Conservation (phyloP, 2,113 vertebrate species). For the Pollimyrus isidori region DNA sequence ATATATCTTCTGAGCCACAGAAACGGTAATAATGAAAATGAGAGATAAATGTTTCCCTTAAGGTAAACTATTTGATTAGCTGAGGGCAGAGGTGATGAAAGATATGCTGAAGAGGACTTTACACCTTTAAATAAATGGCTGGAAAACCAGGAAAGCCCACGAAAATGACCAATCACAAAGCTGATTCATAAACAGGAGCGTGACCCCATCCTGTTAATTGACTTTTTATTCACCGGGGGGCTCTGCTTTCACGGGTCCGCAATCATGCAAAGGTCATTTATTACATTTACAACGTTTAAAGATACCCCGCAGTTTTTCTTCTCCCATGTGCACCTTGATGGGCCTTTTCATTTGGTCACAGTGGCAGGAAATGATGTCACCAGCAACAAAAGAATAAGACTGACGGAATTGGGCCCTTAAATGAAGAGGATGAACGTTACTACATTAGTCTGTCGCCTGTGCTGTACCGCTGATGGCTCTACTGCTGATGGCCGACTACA, state of each 20-base stretch:
- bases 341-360: not conserved
- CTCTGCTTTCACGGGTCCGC: not conserved
- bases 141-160: constrained; percentile 43
- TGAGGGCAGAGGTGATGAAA: constrained; percentile 83
- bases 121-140: constrained; percentile 72
- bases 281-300: constrained; percentile 13
- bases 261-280: constrained; percentile 17
- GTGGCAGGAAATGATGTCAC: not conserved
- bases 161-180: constrained; percentile 42
- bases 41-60: constrained; percentile 90
- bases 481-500: not conserved
- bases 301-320: not conserved
- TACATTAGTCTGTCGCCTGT: not conserved
- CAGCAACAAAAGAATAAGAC: not conserved
- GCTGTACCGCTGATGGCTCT: not conserved
- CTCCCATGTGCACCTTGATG: not conserved
- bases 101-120: constrained; percentile 69
- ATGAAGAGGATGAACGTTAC: not conserved
- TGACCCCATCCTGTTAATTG: constrained; percentile 35
- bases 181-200: constrained; percentile 26
- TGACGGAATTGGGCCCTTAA: not conserved
- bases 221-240: constrained; percentile 44
- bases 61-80: constrained; percentile 98
- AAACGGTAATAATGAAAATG: constrained; percentile 83
- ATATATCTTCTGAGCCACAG: constrained; percentile 86